Conservation (phyloP, 2,113 vertebrate species). For the Atrichornis clamosus region DNA sequence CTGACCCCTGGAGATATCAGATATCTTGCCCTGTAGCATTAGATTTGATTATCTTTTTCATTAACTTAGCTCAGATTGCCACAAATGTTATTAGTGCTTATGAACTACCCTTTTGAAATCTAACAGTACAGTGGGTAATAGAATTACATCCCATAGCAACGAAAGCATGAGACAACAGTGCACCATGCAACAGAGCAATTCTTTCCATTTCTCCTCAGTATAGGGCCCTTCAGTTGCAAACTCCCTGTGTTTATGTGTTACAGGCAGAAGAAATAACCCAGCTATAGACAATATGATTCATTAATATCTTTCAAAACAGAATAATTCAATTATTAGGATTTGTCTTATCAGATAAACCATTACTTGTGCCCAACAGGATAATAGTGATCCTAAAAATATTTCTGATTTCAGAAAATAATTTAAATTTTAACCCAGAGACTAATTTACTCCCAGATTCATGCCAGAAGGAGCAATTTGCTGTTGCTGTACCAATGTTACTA, state of each 20-base stretch:
- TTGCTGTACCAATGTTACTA: neutral
- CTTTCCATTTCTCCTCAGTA: neutral
- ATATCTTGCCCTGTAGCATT: slow-evolving; percentile 15
- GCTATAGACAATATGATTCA: neutral
- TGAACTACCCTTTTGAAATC: slow-evolving; percentile 52
- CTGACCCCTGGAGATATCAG: slow-evolving; percentile 11
- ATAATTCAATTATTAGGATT: neutral
- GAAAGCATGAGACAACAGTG: neutral
- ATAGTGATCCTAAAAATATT: neutral
- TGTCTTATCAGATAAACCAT: neutral
- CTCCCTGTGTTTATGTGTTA: neutral
- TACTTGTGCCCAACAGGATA: neutral
- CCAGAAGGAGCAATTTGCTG: neutral
- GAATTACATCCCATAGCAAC: slow-evolving; percentile 17
- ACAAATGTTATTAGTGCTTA: slow-evolving; percentile 50
- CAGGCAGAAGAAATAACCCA: neutral
- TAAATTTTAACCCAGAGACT: neutral
- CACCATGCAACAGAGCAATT: neutral
- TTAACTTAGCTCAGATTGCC: slow-evolving; percentile 59
- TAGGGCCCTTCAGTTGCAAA: neutral
- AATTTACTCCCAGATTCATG: neutral
- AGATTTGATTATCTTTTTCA: slow-evolving; percentile 61
- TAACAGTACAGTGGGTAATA: neutral
- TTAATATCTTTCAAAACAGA: neutral
- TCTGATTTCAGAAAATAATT: neutral